phyloP scores from a whole-genome alignment of 2,113 vertebrate genomes.

The Rhinogobius similis region DNA sequence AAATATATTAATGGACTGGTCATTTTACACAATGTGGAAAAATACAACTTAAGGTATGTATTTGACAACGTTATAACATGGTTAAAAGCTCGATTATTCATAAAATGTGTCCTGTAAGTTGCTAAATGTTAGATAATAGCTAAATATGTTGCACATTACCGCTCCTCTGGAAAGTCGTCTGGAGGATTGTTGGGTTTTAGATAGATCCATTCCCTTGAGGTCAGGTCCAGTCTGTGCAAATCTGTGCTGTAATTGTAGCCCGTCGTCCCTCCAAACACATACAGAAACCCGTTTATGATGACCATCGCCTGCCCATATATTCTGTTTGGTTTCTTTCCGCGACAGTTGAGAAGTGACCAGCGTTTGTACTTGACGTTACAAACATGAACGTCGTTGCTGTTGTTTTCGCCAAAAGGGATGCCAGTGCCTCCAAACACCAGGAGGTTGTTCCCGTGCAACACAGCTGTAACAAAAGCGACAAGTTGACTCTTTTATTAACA shows the following conservation, averaged over 20 bases:
- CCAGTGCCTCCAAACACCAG: conserved; percentile 96
- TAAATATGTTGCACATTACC: conserved; percentile 69
- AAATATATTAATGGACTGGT: background rate
- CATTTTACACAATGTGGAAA: too few relatives aligned
- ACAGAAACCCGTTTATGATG: conserved; percentile 94
- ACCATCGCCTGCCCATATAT: conserved; percentile 99
- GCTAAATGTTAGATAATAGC: too few relatives aligned
- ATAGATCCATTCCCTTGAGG: conserved; percentile 93
- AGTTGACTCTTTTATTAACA: background rate
- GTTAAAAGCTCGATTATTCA: too few relatives aligned
- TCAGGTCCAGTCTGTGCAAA: conserved; percentile 94
- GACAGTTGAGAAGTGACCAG: conserved; percentile 94
- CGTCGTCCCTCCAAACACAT: conserved; percentile 96
- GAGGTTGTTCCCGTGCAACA: conserved; percentile 95
- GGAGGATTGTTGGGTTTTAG: conserved; percentile 94
- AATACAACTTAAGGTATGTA: too few relatives aligned
- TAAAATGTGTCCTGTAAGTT: too few relatives aligned
- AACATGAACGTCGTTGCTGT: conserved; percentile 94
- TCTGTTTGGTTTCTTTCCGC: conserved; percentile 94
- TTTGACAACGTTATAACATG: too few relatives aligned
- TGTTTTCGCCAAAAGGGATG: conserved; percentile 97
- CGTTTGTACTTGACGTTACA: conserved; percentile 97
- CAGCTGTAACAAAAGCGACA: conserved; percentile 77
- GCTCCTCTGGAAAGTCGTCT: conserved; percentile 92
- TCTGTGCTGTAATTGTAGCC: conserved; percentile 98